A percentile compares a stretch with the other conserved stretches of the same genome.
Conservation (phyloP, 1,140 invertebrate species). For the Trissolcus basalis region DNA sequence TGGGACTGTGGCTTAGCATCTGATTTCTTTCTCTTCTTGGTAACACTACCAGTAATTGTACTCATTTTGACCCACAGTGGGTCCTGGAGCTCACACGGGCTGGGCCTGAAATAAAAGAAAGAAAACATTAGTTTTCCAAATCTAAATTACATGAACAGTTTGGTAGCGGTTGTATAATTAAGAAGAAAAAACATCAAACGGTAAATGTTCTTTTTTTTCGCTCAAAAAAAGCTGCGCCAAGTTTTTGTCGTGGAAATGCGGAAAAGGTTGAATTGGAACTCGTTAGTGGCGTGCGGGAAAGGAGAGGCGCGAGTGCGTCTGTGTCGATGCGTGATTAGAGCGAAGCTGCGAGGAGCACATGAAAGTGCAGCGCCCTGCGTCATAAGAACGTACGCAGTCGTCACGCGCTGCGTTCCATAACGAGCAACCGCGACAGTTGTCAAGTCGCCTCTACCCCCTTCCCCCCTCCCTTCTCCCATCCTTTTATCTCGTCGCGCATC, state of each 20-base stretch:
- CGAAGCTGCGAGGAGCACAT: slow-evolving; percentile 10
- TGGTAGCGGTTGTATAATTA: no score
- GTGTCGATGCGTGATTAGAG: slow-evolving; percentile 43
- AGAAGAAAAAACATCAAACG: no score
- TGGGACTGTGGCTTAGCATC: slow-evolving; percentile 88
- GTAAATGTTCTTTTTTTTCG: no score
- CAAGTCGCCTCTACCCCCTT: slow-evolving; percentile 17
- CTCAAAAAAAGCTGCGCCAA: slow-evolving; percentile 3
- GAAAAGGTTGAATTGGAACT: slow-evolving; percentile 24
- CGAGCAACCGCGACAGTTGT: slow-evolving; percentile 46
- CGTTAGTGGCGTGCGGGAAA: slow-evolving; percentile 21
- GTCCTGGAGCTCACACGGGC: slow-evolving; percentile 88
- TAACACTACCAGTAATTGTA: slow-evolving; percentile 83
- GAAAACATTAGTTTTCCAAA: slow-evolving; percentile 11
- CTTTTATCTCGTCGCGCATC: slow-evolving; percentile 16
- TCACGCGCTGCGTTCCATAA: slow-evolving; percentile 45
- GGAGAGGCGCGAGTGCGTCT: slow-evolving; percentile 21
- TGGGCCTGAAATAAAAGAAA: slow-evolving; percentile 79
- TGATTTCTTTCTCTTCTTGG: slow-evolving; percentile 89
- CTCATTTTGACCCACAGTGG: slow-evolving; percentile 90
- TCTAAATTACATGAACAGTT: no score
- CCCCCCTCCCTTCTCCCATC: background rate
- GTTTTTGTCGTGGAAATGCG: slow-evolving; percentile 24
- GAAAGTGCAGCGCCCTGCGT: slow-evolving; percentile 29
- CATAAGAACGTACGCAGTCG: slow-evolving; percentile 37